Base-by-base conservation (phyloP, 2,113 vertebrate genomes). In the Tyrannus savana region DNA sequence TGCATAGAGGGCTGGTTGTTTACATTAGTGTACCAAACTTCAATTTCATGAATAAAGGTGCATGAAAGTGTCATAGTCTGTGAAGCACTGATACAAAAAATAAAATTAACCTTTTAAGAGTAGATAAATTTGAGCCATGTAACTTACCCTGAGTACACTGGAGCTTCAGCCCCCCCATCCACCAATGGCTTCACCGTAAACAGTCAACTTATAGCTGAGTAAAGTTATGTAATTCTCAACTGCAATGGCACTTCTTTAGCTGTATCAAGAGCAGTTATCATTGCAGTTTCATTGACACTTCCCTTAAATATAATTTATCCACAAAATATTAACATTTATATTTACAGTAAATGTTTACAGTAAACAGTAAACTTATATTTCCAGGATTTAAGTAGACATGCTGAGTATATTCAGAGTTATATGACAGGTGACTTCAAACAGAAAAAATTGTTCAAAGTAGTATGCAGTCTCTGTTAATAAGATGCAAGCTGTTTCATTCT, bases 401-500 rank as follows among this genome's bases (percentile, higher is more conserved):
- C 31, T 73, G 53, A 28, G 17, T 87, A 30, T 83, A 46, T 69
- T 82, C 49, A 68, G 50, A 77, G 46, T 56, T 79, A 16, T n/a
- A 41, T 72, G 46, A 56, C 27, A 60, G n/a, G 25, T 79, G 19
- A 78, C 73, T 84, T 87, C 49, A 76, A 81, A 75, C 30, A 75
- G 56, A 80, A 84, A 25, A 81, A 87, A 84, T 88, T 75, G 77
- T 76, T 71, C 55, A 30, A 55, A 75, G 56, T 30, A 64, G 15
- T 77, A 18, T 67, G 44, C 33, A 75, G 7, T 64, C 37, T 89
- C 33, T 78, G 14, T 55, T 88, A 84, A 93, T 78, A 62, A 92
- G 62, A 89, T 87, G 44, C 68, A 92, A 56, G 31, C 58, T 84
- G 37, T 47, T 94, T 91, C 35, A 39, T 76, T 95, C 87, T 86